Conservation (phyloP, 2,797 vertebrate genomes). For the Chrysocyon brachyurus region DNA sequence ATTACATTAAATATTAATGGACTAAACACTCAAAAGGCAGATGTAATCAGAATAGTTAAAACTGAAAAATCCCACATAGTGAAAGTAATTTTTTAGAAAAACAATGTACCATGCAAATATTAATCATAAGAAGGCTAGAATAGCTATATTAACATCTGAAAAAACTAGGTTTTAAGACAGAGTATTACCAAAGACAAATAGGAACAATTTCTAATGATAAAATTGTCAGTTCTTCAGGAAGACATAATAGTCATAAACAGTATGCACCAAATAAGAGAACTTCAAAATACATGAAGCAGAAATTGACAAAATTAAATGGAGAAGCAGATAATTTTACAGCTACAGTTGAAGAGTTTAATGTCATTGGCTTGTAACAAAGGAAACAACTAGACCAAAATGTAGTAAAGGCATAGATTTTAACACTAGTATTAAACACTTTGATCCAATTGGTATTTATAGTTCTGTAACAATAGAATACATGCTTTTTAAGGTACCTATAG, state of each 20-base stretch:
- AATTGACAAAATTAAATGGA: slow-evolving; percentile 1
- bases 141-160: not conserved
- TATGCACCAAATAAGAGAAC: not conserved
- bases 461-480: not conserved
- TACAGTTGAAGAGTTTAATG: not conserved
- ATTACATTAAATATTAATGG: slow-evolving; percentile 15
- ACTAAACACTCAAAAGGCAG: not conserved
- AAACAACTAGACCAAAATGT: slow-evolving; percentile 9
- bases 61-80: not conserved
- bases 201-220: not conserved
- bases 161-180: not conserved
- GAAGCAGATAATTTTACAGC: not conserved
- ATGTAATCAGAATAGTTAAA: not conserved
- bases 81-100: not conserved
- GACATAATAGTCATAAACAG: not conserved
- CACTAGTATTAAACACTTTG: not conserved
- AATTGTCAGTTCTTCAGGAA: not conserved
- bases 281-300: not conserved
- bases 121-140: not conserved
- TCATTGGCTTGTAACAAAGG: not conserved
- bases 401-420: not conserved
- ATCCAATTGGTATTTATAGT: not conserved
- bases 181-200: not conserved
- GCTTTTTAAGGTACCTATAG: not conserved
- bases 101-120: not conserved